Evolutionary conservation across 1,140 invertebrate species (phyloP), one percentile per base, ranked within the genome.

Genomic region (Paraescarpia echinospica): DNA sequence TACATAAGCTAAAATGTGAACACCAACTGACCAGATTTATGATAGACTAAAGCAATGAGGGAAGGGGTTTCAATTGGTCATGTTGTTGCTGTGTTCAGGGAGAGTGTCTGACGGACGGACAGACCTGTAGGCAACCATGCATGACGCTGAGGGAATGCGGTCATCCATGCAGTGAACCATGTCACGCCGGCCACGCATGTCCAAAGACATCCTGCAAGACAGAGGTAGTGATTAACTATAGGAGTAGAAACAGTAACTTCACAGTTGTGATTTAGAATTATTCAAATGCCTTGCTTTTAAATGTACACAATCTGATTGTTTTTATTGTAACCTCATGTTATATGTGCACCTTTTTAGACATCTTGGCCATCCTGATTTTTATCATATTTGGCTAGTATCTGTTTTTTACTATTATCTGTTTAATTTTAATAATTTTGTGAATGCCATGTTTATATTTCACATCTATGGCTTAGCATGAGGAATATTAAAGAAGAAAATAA

Each of bases 121-220:
- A 97, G 90, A 95, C 22, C n/a, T 99, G 98, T 95, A 97, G 96
- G 2, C 98, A 99, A 94, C 97, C 97, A n/a, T 99, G 98, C 94
- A 96, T 96, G 0, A 96, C 96, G 92, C 96, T 96, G 14, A 96
- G 98, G 0, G 9, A 96, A 31, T 99, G 98, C 95, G 97, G 97
- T 0, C 98, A 99, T 96, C 97, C 97, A 33, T 99, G 98, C 96
- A 97, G 96, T 9, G 97, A 97, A 1, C 97, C 97, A 0, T 99
- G 98, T 95, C 98, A 99, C 95, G 95, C 91, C 6, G 89, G 35
- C n/a, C 35, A 92, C 34, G 51, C 96, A 35, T 98, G 98, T 95
- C 97, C 97, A 0, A 97, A 97, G 35, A 97, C 96, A 0, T 96
- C 97, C 1, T 98, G 98, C 95, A 98, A 97, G 95, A 97, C 97